phyloP scores from a whole-genome alignment of 2,888 invertebrate genomes.

The Ectropis crepuscularia region DNA sequence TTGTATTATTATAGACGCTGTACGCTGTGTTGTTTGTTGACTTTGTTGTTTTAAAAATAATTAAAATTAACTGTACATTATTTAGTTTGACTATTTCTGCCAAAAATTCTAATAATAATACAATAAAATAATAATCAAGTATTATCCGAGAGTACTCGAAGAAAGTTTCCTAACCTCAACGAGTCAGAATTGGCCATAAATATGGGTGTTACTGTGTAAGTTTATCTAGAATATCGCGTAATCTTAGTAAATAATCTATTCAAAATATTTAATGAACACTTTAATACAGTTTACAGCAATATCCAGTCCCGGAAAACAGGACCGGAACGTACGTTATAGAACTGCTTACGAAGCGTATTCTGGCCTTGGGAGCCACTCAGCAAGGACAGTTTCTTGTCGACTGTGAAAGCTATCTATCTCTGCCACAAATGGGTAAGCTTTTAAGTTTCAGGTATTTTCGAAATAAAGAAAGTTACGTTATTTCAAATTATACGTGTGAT shows the following conservation, averaged over 20 bases:
- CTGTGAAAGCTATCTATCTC: constrained; percentile 96
- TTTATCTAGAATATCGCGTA: neutral
- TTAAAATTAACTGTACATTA: no score
- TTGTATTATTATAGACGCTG: no score
- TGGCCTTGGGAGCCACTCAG: constrained; percentile 93
- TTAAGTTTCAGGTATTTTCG: neutral
- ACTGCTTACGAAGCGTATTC: constrained; percentile 92
- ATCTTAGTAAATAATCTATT: neutral
- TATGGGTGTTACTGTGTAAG: constrained; percentile 88
- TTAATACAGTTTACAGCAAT: constrained; percentile 89
- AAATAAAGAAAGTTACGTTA: no score
- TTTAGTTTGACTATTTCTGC: no score
- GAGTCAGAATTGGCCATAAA: constrained; percentile 27
- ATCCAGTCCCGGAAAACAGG: constrained; percentile 94
- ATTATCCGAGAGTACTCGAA: neutral
- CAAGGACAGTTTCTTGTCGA: constrained; percentile 97
- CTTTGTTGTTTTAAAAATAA: no score
- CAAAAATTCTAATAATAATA: no score
- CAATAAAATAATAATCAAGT: no score
- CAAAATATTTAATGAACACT: constrained; percentile 5
- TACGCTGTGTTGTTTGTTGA: no score
- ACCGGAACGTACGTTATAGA: constrained; percentile 97
- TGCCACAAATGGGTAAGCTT: constrained; percentile 87
- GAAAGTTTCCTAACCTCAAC: constrained; percentile 27
- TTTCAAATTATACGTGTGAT: no score